phyloP scores from a whole-genome alignment of 2,888 invertebrate species.

The Amblyjoppa fuscipennis region DNA sequence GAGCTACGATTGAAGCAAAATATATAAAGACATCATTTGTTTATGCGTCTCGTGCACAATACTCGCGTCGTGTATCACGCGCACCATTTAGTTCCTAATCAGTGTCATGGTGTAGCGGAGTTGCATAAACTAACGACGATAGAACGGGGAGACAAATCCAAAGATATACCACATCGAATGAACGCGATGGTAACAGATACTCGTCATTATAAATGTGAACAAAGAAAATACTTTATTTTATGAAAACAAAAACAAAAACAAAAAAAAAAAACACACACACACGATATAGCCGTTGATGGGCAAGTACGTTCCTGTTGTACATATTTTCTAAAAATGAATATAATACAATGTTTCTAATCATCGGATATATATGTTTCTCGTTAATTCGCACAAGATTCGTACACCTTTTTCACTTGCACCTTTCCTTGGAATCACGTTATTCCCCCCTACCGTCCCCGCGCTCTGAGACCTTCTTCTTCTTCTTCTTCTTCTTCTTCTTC shows the following conservation, averaged over 20 bases:
- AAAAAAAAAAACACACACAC: neutral
- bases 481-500: too few relatives aligned
- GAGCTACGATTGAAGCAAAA: neutral
- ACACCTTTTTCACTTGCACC: neutral
- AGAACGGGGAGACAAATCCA: neutral
- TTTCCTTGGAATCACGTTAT: neutral
- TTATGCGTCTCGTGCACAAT: constrained; percentile 34
- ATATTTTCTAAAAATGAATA: constrained; percentile 60
- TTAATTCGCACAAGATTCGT: neutral
- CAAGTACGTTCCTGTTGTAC: constrained; percentile 49
- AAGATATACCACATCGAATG: constrained; percentile 11
- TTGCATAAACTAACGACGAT: constrained; percentile 4
- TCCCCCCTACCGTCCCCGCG: too few relatives aligned
- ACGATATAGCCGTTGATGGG: constrained; percentile 14
- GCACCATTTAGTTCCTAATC: constrained; percentile 42
- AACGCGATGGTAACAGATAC: constrained; percentile 30
- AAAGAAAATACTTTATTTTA: constrained; percentile 59
- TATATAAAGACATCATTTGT: neutral
- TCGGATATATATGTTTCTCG: constrained; percentile 21
- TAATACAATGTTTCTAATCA: constrained; percentile 60
- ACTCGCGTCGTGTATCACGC: constrained; percentile 37
- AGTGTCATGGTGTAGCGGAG: constrained; percentile 33
- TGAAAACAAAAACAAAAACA: constrained; percentile 8
- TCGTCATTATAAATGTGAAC: constrained; percentile 46
- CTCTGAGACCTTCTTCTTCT: too few relatives aligned